Evolutionary conservation across 2,113 vertebrate species (phyloP), one percentile per base, ranked within the genome.

Genomic region (Prionailurus viverrinus): DNA sequence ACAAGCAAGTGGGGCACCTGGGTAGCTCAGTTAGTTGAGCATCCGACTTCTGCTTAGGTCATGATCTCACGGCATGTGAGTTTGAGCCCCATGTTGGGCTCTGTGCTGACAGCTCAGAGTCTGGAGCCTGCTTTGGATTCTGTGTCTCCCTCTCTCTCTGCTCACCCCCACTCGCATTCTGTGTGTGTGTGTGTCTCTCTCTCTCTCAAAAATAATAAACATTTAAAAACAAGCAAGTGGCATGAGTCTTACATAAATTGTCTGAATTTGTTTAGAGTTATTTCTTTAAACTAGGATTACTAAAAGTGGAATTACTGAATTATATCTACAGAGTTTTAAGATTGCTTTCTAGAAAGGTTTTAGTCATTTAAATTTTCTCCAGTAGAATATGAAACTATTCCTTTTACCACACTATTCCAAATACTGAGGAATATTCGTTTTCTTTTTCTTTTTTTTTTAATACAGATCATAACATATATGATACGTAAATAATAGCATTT

Each of bases 271-370:
- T 55, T 79, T 51, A 79, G 69, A 80, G 63, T 80, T 97, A 39
- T 69, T 94, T 84, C 21, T 69, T 95, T 83, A 91, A 94, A 71
- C 0, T 25, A 45, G 51, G 18, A 33, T 76, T 83, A 94, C 41
- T 88, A 79, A 91, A 88, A 94, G 82, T 95, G 18, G 63, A 73
- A 78, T 91, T 61, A 53, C 23, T 81, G 23, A 74, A 53, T 95
- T 91, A 63, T 66, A 73, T 85, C 8, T 84, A 31, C 85, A 79
- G 39, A 23, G 36, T 93, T 89, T 87, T 94, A 73, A 91, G 88
- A 87, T 87, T 94, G 88, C 15, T 82, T 94, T 94, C 51, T 91
- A 84, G 79, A 83, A 95, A 88, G 66, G 51, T 82, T 81, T 66
- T 82, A 23, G 19, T 82, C n/a, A 9, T 81, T 88, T 81, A 68